Base-by-base conservation (phyloP, 2,888 invertebrate species). In the Tortrix viridana region DNA sequence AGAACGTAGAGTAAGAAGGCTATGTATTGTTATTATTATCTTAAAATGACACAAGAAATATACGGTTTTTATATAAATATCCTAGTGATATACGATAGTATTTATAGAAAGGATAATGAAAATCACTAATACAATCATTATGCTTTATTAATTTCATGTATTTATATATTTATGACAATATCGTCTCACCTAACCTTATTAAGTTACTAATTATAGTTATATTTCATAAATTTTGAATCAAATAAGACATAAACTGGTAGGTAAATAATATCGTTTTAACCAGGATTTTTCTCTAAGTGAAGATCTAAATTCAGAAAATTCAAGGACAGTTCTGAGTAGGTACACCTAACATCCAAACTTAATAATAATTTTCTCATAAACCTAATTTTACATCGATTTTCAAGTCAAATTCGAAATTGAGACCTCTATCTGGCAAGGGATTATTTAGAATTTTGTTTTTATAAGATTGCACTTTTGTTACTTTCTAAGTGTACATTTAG, bases 131-230 rank as follows among this genome's bases (percentile, higher is more conserved):
- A 92, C 92, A 92, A 92, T 92, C 90, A 92, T 91, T 91, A 91
- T 92, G 92, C 92, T 92, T 92, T 92, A 92, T 92, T 92, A 92
- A 92, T 92, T 92, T 92, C 90, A 92, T 91, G 92, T 92, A 92
- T 92, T 92, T 92, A 92, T 93, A 92, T 92, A 92, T 93, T 92
- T 92, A 92, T 92, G 92, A 92, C 92, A 92, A 92, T 92, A 92
- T 89, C 92, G 91, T 92, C 93, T 93, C 92, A 88, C 88, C 93
- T 93, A 92, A 91, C 86, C 89, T 89, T 93, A 92, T 90, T 86
- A 89, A 85, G 86, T 90, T 90, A 89, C 91, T 91, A 90, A 89
- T 90, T 90, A 90, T 87, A 89, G 88, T 87, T 88, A 89, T 88
- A 87, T 84, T 89, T 85, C 86, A 87, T 92, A 89, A 92, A 89